These are phyloP conservation scores for Netelia virgata DNA, from an alignment of 2,888 invertebrate species.

Conservation along the genomic window DNA sequence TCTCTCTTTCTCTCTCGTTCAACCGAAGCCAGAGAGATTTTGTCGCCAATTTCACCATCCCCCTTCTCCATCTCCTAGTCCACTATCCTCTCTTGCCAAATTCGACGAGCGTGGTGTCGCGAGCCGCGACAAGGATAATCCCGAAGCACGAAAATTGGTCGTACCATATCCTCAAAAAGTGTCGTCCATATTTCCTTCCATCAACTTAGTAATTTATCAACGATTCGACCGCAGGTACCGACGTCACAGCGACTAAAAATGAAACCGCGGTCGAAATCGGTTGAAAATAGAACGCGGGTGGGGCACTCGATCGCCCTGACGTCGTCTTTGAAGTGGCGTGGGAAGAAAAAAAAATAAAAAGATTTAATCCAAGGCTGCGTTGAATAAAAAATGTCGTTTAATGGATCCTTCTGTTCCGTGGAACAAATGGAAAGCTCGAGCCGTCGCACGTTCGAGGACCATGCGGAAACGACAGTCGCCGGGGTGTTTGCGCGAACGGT, in stretches of 20 bases:
- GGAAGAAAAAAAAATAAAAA: background rate
- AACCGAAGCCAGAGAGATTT: slow-evolving; percentile 50
- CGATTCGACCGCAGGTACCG: background rate
- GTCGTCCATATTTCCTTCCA: background rate
- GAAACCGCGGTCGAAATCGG: too few species aligned
- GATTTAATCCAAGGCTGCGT: slow-evolving; percentile 2
- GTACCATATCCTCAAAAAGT: slow-evolving; percentile 13
- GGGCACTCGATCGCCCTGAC: too few species aligned
- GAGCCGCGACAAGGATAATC: slow-evolving; percentile 35
- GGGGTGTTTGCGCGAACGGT: background rate
- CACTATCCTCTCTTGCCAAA: slow-evolving; percentile 23
- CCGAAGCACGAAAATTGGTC: slow-evolving; percentile 35
- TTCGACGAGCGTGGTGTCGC: slow-evolving; percentile 21
- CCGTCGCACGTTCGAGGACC: slow-evolving; percentile 30
- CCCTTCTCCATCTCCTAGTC: slow-evolving; percentile 1
- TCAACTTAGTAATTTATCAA: background rate
- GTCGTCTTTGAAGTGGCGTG: too few species aligned
- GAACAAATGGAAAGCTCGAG: slow-evolving; percentile 37
- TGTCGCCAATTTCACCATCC: slow-evolving; percentile 44
- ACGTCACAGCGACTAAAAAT: too few species aligned
- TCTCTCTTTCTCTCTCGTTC: slow-evolving; percentile 45
- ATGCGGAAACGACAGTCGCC: slow-evolving; percentile 37
- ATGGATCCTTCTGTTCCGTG: slow-evolving; percentile 27
- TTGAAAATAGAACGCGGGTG: too few species aligned
- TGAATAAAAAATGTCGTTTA: slow-evolving; percentile 36